Evolutionary conservation across 2,797 vertebrate species (phyloP), one percentile per base, ranked within the genome.

Genomic region (Miichthys miiuy): DNA sequence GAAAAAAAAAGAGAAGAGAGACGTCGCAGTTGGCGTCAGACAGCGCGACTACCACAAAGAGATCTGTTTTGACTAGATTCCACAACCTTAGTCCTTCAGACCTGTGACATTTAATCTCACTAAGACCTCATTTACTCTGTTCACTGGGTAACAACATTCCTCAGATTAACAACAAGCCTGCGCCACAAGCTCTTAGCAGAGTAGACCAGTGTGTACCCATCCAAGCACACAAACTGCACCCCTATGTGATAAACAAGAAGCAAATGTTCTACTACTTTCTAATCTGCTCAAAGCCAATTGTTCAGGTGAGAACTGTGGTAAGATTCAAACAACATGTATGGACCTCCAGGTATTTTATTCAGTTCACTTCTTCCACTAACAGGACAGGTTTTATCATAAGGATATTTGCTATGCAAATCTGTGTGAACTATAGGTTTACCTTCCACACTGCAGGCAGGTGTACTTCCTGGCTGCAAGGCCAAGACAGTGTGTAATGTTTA

Each of bases 71-170:
- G 89, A 93, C 87, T 88, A 90, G 87, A 93, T 91, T 93, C 90
- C 88, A 84, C 80, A 85, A 77, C 63, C 84, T 91, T 70, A 90
- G 92, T 89, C 91, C 89, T 92, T 93, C 91, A 93, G 89, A 92
- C 91, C 88, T 87, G 89, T 92, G 91, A 93, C 90, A 92, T 94
- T 91, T 94, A 93, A 93, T 93, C 92, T 92, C 72, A 85, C 89
- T 87, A 88, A 92, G 83, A 90, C 89, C 89, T 91, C 81, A 90
- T 93, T 93, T 90, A 91, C 87, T 92, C 83, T 79, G 89, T 88
- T 92, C 87, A 83, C 92, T 72, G 85, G 84, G 91, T 84, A 92
- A 93, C 90, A 93, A 89, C 92, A 93, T 93, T 92, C 92, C 87
- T 88, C 83, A 90, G 87, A 91, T 88, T 87, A 91, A 88, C 81